Percentiles rank a stretch among this genome's conserved stretches.
Conservation (phyloP, 1,140 invertebrate species). For the Drosophila novamexicana region DNA sequence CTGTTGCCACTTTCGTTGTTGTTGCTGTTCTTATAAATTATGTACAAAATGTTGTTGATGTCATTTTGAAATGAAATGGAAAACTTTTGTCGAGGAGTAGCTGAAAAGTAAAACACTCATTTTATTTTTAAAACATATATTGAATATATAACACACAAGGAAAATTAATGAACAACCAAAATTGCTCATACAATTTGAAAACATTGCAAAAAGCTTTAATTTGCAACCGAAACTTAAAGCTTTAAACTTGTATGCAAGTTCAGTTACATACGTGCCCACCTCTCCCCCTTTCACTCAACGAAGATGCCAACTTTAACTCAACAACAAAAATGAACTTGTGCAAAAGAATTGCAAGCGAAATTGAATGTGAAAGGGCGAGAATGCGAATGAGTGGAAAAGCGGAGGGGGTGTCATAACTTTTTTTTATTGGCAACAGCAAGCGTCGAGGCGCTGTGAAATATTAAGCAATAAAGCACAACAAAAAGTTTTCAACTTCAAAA, state of each 20-base stretch:
- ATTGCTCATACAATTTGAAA: not conserved
- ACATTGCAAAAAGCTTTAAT: slow-evolving; percentile 5
- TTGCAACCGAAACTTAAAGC: slow-evolving; percentile 3
- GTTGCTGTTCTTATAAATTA: slow-evolving; percentile 51
- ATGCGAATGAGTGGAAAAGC: not conserved
- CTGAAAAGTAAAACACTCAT: not conserved
- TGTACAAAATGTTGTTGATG: slow-evolving; percentile 65
- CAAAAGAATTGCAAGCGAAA: slow-evolving; percentile 28
- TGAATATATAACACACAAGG: not conserved
- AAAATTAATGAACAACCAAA: not conserved
- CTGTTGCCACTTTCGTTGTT: slow-evolving; percentile 24
- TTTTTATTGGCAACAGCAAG: slow-evolving; percentile 47
- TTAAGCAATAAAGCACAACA: slow-evolving; percentile 58
- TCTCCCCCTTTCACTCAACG: not conserved
- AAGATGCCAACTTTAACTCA: slow-evolving; percentile 28
- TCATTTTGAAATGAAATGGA: slow-evolving; percentile 47
- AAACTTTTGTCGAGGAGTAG: slow-evolving; percentile 32
- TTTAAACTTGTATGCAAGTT: slow-evolving; percentile 8
- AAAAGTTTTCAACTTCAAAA: slow-evolving; percentile 52
- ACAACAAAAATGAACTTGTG: slow-evolving; percentile 20
- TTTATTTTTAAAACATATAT: not conserved
- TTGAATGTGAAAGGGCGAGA: slow-evolving; percentile 31
- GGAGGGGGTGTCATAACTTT: slow-evolving; percentile 40
- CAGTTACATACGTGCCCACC: not conserved
- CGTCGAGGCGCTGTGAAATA: slow-evolving; percentile 48